Conservation (phyloP, 1,140 invertebrate species). For the Acromyrmex heyeri region DNA sequence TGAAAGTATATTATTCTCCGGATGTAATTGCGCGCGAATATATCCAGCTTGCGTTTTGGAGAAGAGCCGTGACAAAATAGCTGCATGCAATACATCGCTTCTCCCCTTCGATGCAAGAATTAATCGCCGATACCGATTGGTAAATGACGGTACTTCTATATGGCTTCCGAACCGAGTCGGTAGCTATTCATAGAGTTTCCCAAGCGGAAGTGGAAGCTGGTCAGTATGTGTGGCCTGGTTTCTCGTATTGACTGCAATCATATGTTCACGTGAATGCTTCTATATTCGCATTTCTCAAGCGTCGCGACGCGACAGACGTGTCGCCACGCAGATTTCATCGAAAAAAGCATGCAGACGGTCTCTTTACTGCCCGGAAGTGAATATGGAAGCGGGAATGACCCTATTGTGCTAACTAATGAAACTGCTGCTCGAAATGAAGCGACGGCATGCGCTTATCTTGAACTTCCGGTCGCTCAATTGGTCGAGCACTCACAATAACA, state of each 20-base stretch:
- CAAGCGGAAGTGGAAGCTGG: constrained; percentile 1
- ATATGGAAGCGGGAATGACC: constrained; percentile 55
- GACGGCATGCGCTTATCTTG: constrained; percentile 59
- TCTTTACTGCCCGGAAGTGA: constrained; percentile 63
- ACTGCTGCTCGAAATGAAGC: constrained; percentile 57
- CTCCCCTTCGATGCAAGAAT: constrained; percentile 2
- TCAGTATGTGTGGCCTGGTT: constrained; percentile 28
- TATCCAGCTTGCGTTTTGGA: neutral
- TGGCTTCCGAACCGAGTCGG: neutral
- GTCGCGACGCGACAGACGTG: neutral
- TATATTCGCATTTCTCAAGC: constrained; percentile 22
- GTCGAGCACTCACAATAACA: constrained; percentile 27
- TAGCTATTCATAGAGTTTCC: constrained; percentile 56
- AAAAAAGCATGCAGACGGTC: constrained; percentile 9
- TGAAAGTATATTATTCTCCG: neutral
- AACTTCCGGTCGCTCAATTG: constrained; percentile 69
- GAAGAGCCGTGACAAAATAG: neutral
- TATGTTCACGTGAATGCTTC: neutral
- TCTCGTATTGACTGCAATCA: constrained; percentile 30
- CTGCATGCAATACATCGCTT: neutral
- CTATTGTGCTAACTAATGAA: constrained; percentile 76
- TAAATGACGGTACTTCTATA: neutral
- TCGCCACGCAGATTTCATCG: constrained; percentile 8
- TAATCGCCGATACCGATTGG: constrained; percentile 30
- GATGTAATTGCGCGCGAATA: neutral